A percentile compares a stretch with the other conserved stretches of the same genome.
These are phyloP conservation scores for Sericinus montela DNA, from an alignment of 2,888 invertebrate species.

Conservation along the genomic window DNA sequence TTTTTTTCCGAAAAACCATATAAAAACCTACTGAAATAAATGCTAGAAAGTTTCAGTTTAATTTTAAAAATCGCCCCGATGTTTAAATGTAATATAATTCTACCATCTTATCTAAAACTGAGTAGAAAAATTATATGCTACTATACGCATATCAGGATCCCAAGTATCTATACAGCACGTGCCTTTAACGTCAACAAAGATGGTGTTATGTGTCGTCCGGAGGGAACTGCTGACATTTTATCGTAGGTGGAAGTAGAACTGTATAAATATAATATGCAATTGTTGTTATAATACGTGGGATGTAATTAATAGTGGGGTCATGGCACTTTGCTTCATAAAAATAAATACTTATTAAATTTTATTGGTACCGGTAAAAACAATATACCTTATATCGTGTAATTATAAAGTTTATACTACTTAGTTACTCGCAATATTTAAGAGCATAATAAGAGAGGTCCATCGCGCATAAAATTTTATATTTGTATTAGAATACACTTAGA, in stretches of 20 bases:
- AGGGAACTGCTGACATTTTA: constrained; percentile 33
- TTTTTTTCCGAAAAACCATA: no score
- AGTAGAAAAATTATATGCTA: background rate
- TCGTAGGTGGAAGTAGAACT: constrained; percentile 1
- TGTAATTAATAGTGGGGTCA: constrained; percentile 6
- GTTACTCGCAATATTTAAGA: no score
- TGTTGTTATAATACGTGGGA: constrained; percentile 6
- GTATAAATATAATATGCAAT: background rate
- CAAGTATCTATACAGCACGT: constrained; percentile 50
- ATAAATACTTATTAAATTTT: background rate
- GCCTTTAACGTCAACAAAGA: constrained; percentile 47
- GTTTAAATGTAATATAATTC: no score
- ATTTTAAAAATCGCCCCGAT: no score
- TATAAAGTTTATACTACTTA: no score
- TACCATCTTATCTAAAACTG: no score
- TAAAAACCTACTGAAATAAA: no score
- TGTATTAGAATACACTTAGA: no score
- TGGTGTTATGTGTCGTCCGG: constrained; percentile 40
- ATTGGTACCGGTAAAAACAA: background rate
- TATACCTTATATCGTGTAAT: no score
- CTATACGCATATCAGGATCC: background rate
- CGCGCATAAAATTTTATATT: no score
- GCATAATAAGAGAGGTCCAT: no score
- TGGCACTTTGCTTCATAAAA: background rate
- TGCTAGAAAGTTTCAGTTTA: no score